Base-by-base conservation (phyloP, 2,113 vertebrate genomes). In the Lophius piscatorius region DNA sequence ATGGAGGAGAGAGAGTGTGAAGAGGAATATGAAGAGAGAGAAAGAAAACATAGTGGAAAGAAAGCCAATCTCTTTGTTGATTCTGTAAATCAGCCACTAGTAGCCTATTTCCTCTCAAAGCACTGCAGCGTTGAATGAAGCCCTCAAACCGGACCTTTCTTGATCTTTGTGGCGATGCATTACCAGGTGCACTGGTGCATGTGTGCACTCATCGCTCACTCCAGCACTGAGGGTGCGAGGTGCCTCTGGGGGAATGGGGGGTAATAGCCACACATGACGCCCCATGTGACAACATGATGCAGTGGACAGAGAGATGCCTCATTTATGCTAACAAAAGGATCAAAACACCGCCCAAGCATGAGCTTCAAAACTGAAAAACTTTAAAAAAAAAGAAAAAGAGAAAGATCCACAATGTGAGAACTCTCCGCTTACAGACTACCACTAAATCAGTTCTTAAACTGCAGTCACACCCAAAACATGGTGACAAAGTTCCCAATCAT, bases 151-250 rank as follows among this genome's bases (percentile, higher is more conserved):
- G 65, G 78, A 80, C 82, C 81, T 84, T 82, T 86, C 78, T 81
- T 77, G 82, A 88, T 87, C 85, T 87, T 44, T 81, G 75, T 62
- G 82, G 66, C 76, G 58, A 83, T 70, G 87, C 82, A 87, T 88
- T 88, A 84, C 71, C 82, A 82, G 76, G 76, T 57, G 82, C 85
- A 84, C 71, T 82, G 78, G 82, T 84, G 85, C 88, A 86, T 89
- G 82, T 28, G 62, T 41, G 60, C 73, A 54, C 76, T 80, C 82
- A 86, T 90, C 77, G 72, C 73, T 90, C 88, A 88, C 76, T 78
- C 45, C 58, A 20, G 65, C 20, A 21, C 78, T 4, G 51, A 59
- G 28, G 73, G 76, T 64, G 49, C 45, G 67, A 66, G 68, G 65
- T 34, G 46, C 81, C 72, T 56, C 45, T 57, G 50, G 68, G 21